Evolutionary conservation across 2,888 invertebrate genomes (phyloP).

Genomic region (Lithophane ornitopus): DNA sequence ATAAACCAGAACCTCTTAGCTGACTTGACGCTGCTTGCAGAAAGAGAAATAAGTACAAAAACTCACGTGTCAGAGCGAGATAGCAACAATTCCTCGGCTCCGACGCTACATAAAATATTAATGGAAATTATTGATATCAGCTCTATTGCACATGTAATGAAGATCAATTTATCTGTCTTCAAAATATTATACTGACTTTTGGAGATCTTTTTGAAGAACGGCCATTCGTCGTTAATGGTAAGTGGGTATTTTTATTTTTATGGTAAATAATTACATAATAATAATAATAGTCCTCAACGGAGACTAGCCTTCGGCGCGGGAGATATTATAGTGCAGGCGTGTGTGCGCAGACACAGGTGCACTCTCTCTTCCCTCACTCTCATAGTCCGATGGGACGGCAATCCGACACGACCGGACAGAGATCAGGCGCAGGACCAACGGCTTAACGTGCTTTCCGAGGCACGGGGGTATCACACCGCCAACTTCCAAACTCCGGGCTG

Average conservation of each 20-base stretch:
- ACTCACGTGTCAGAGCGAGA: conserved; percentile 55
- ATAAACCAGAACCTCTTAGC: conserved; percentile 19
- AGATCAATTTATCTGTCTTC: conserved; percentile 45
- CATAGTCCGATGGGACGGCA: no score
- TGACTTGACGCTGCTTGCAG: conserved; percentile 1
- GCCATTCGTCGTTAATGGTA: conserved; percentile 73
- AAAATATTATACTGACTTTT: conserved; percentile 62
- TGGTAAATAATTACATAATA: no score
- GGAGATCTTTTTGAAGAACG: conserved; percentile 55
- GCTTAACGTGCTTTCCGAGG: no score
- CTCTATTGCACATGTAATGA: conserved; percentile 64
- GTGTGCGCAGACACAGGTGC: no score
- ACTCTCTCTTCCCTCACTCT: no score
- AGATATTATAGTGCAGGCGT: no score
- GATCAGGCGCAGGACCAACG: no score
- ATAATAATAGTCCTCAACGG: no score
- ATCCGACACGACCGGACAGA: no score
- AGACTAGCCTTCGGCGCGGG: no score
- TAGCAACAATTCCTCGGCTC: conserved; percentile 37
- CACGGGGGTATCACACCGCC: no score
- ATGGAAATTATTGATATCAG: conserved; percentile 64
- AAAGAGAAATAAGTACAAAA: conserved; percentile 22
- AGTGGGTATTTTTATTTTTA: conserved; percentile 38
- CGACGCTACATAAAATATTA: conserved; percentile 50
- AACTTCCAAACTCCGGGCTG: no score